Conservation (phyloP, 23 tunicate species). For the Styela clava region DNA sequence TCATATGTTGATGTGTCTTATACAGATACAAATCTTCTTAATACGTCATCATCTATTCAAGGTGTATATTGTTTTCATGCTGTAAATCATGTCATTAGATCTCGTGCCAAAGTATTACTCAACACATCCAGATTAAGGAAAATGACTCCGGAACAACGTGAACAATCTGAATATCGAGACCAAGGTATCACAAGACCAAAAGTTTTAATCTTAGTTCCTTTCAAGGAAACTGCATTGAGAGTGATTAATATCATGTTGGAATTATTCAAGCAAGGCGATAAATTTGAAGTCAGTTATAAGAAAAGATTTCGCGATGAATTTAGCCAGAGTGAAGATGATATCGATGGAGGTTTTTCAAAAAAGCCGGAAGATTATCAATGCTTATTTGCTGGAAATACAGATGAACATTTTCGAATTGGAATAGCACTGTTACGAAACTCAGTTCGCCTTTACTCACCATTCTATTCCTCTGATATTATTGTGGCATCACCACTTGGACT, state of each 20-base stretch:
- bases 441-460: slow-evolving; percentile 69
- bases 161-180: slow-evolving; percentile 53
- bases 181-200: slow-evolving; percentile 75
- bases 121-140: slow-evolving; percentile 48
- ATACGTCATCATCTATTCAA: neutral
- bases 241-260: slow-evolving; percentile 49
- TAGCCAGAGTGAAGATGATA: slow-evolving; percentile 4
- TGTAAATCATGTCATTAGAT: slow-evolving; percentile 45
- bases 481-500: slow-evolving; percentile 91
- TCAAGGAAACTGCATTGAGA: slow-evolving; percentile 40
- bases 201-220: slow-evolving; percentile 69
- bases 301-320: slow-evolving; percentile 83
- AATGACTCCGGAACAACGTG: slow-evolving; percentile 39
- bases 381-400: slow-evolving; percentile 75
- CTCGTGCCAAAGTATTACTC: slow-evolving; percentile 28
- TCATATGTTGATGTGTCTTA: slow-evolving; percentile 17
- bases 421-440: slow-evolving; percentile 37
- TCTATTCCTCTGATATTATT: slow-evolving; percentile 86
- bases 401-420: slow-evolving; percentile 84
- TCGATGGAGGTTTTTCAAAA: slow-evolving; percentile 3
- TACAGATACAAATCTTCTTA: neutral
- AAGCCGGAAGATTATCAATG: slow-evolving; percentile 75
- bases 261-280: slow-evolving; percentile 43
- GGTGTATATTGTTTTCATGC: slow-evolving; percentile 45
- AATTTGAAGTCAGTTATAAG: slow-evolving; percentile 51